A percentile compares a stretch with the other conserved stretches of the same genome.
phyloP scores from a whole-genome alignment of 2,113 vertebrate species.

The Rhipidura dahli region DNA sequence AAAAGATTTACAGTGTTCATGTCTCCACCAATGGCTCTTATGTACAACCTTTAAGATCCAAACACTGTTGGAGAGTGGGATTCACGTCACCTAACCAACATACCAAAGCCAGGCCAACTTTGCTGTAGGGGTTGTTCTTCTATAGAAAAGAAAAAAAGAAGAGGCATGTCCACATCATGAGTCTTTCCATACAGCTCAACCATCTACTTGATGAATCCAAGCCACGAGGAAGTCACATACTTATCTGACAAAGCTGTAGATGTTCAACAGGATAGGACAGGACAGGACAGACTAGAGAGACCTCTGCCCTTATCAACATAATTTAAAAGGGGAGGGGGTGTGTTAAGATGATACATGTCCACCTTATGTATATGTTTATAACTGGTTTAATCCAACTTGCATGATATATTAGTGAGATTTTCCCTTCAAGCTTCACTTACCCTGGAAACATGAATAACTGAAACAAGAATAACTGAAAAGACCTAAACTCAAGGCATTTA shows the following conservation, averaged over 20 bases:
- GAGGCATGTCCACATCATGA: background rate
- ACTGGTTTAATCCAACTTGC: background rate
- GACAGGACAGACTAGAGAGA: background rate
- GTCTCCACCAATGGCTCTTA: background rate
- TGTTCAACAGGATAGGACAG: background rate
- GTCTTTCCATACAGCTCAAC: background rate
- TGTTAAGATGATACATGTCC: background rate
- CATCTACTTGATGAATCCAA: background rate
- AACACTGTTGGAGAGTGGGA: background rate
- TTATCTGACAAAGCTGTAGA: background rate
- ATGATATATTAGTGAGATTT: background rate
- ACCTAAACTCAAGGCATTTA: background rate
- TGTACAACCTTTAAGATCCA: background rate
- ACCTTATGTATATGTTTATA: background rate
- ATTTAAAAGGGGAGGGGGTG: accelerated
- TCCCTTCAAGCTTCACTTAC: background rate
- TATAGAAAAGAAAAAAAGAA: background rate
- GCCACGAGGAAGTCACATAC: background rate
- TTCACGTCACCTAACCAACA: background rate
- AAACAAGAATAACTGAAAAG: background rate
- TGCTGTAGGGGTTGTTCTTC: background rate
- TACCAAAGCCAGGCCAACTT: background rate
- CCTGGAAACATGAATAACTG: background rate
- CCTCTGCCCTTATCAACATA: background rate
- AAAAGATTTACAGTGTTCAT: background rate